Conservation (phyloP, 2,888 invertebrate genomes). For the Chrysolina oricalcia region DNA sequence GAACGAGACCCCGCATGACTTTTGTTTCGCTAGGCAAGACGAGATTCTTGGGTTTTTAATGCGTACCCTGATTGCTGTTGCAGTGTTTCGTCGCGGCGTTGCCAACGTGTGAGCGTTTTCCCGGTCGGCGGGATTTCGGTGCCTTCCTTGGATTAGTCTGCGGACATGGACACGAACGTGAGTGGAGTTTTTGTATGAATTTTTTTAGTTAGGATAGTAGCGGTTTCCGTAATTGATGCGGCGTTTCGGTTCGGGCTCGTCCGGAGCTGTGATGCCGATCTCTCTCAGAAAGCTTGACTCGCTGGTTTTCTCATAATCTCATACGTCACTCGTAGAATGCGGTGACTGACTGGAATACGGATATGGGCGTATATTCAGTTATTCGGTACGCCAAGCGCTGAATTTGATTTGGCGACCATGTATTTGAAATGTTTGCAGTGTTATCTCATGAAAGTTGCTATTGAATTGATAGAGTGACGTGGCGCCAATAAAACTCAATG, state of each 20-base stretch:
- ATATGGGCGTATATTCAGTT: too few relatives aligned
- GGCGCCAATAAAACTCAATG: too few relatives aligned
- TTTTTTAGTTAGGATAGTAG: conserved; percentile 1
- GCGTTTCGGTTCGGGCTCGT: background rate
- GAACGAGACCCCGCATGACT: conserved; percentile 13
- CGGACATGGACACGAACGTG: conserved; percentile 2
- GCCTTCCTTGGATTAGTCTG: background rate
- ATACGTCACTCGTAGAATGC: conserved; percentile 3
- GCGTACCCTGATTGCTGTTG: conserved; percentile 12
- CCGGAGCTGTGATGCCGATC: background rate
- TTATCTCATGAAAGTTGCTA: too few relatives aligned
- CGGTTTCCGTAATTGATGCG: background rate
- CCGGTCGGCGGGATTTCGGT: background rate
- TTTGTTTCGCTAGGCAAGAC: conserved; percentile 6
- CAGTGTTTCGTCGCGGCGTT: conserved; percentile 18
- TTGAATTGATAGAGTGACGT: too few relatives aligned
- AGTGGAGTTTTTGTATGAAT: conserved; percentile 17
- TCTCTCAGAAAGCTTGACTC: background rate
- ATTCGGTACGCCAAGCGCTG: too few relatives aligned
- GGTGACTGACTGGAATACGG: background rate
- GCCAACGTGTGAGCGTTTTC: conserved; percentile 12
- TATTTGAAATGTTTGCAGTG: too few relatives aligned
- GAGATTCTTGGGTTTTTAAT: conserved; percentile 15
- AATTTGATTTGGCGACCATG: too few relatives aligned
- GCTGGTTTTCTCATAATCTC: background rate